These are phyloP conservation scores for Zoanthus gigantus DNA, from an alignment of 92 coral and sea anemone genomes.

Conservation along the genomic window DNA sequence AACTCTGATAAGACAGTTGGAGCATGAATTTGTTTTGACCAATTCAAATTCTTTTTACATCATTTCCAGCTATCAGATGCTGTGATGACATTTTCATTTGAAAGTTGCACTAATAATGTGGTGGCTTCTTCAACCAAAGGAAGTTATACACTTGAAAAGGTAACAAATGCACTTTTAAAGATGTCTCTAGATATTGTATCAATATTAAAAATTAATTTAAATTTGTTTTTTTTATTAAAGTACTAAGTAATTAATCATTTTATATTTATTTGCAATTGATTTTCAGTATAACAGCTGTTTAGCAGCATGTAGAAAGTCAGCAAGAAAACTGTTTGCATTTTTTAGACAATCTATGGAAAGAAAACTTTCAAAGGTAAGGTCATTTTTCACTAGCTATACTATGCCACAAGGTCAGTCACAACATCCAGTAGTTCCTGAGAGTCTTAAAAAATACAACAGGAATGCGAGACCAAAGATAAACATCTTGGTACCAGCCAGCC, in stretches of 20 bases:
- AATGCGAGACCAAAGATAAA: too few relatives aligned
- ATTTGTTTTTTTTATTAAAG: not conserved
- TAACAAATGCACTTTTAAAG: not conserved
- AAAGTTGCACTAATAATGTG: conserved; percentile 74
- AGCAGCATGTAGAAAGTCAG: conserved; percentile 75
- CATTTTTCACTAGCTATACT: not conserved
- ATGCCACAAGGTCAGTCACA: too few relatives aligned
- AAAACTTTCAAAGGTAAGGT: conserved; percentile 85
- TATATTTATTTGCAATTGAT: not conserved
- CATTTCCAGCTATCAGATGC: conserved; percentile 78
- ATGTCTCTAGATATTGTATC: not conserved
- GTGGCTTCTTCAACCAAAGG: conserved; percentile 91
- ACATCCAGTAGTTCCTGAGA: too few relatives aligned
- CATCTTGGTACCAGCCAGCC: too few relatives aligned
- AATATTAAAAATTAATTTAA: not conserved
- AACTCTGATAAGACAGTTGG: too few relatives aligned
- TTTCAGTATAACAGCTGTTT: conserved; percentile 88
- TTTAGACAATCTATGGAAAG: conserved; percentile 90
- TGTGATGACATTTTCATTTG: conserved; percentile 91
- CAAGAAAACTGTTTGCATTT: conserved; percentile 71
- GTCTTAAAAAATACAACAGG: too few relatives aligned
- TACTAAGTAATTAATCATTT: too few relatives aligned
- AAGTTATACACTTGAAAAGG: conserved; percentile 82
- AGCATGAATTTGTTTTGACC: too few relatives aligned
- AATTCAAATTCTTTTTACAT: not conserved